Conservation (phyloP, 2,113 vertebrate genomes). For the Protobothrops flavoviridis region DNA sequence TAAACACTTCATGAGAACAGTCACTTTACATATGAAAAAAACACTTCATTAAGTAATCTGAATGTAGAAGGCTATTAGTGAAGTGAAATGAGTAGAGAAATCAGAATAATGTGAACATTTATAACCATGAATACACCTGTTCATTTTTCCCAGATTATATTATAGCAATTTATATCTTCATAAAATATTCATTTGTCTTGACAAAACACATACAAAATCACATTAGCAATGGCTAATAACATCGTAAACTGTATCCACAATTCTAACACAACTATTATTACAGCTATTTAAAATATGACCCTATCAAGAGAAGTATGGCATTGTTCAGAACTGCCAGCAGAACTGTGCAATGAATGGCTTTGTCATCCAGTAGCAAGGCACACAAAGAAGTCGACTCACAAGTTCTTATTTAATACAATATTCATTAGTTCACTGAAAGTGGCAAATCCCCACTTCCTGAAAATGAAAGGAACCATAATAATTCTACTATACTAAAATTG, state of each 20-base stretch:
- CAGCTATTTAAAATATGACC: background rate
- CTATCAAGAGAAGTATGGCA: background rate
- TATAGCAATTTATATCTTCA: background rate
- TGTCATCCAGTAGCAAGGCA: background rate
- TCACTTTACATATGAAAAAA: background rate
- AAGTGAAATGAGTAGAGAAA: background rate
- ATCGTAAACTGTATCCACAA: background rate
- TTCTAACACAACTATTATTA: background rate
- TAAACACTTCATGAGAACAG: background rate
- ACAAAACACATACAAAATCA: background rate
- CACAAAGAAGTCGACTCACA: background rate
- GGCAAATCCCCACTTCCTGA: background rate
- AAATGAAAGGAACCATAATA: background rate
- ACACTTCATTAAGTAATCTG: background rate
- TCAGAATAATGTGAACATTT: background rate
- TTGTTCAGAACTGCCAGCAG: background rate
- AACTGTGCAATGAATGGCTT: background rate
- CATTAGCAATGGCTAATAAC: background rate
- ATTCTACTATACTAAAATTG: background rate
- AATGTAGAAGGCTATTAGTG: background rate
- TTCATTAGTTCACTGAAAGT: background rate
- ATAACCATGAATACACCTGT: background rate
- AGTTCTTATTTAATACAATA: background rate
- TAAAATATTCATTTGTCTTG: background rate
- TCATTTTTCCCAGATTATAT: background rate